Percentiles rank a stretch among this genome's conserved stretches.
phyloP scores from a whole-genome alignment of 1,140 invertebrate species.

The Mesaphorura yosii region DNA sequence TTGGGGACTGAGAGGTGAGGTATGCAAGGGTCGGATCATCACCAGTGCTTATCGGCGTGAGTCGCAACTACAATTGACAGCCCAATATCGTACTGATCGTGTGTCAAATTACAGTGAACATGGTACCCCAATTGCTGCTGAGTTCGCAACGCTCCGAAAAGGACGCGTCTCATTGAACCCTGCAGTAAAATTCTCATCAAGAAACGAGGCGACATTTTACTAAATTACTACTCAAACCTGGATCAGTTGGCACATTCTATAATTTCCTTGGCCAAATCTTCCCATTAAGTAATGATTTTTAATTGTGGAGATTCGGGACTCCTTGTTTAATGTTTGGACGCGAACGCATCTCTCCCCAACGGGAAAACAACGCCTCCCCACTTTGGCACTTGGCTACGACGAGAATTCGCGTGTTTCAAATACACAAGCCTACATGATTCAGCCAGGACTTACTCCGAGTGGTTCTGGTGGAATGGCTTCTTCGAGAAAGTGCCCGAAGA shows the following conservation, averaged over 20 bases:
- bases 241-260: not conserved
- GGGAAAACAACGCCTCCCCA: too few relatives aligned
- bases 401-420: too few relatives aligned
- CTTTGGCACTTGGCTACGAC: too few relatives aligned
- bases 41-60: not conserved
- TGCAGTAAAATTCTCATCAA: not conserved
- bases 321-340: not conserved
- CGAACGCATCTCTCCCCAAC: not conserved
- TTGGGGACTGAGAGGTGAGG: not conserved
- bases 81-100: not conserved
- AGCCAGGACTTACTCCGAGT: too few relatives aligned
- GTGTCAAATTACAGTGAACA: not conserved
- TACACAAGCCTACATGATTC: too few relatives aligned
- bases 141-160: not conserved
- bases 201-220: not conserved
- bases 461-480: too few relatives aligned
- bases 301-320: not conserved
- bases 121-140: not conserved
- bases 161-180: not conserved
- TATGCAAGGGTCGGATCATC: not conserved
- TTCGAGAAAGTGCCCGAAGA: too few relatives aligned
- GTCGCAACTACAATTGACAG: not conserved
- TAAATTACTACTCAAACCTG: not conserved
- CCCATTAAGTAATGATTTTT: not conserved
- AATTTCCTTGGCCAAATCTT: not conserved